Base-by-base conservation (phyloP, 2,888 invertebrate genomes). In the Molorchus minor region DNA sequence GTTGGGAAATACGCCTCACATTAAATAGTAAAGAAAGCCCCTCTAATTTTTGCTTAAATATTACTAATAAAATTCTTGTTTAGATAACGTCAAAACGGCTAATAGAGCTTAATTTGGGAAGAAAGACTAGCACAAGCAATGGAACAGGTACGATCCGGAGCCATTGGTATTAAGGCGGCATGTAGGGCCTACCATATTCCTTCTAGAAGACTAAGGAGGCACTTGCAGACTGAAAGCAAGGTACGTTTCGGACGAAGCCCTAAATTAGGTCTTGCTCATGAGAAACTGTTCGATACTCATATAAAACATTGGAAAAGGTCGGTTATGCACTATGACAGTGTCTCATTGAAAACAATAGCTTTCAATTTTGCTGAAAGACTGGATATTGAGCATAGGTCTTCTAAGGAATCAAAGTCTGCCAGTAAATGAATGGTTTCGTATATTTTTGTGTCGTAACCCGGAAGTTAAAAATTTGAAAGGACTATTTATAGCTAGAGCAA, bases 381-480 rank as follows among this genome's bases (percentile, higher is more conserved):
- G 10, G 10, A 17, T n/a, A 41, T 41, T 3, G 30, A 15, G 2
- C 29, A 46, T 2, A 2, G 13, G 3, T 46, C 30, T 25, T 46
- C 46, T n/a, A 3, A 13, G 19, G 20, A 3, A 13, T 19, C 41
- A 41, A 8, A 8, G 12, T n/a, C 3, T 3, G 12, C 12, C 45
- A 15, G 45, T 21, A 45, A 13, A 45, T 21, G 45, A 20, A 12
- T 45, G 45, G 45, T 45, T 45, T 30, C 7, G 3, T 7, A 15
- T 7, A 7, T 45, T 45, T 25, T 13, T 45, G 7, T 1, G n/a
- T 25, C 10, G 45, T 3, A 45, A 45, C 25, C 8, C 8, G n/a
- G 45, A 25, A n/a, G 8, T 30, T 45, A 15, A 15, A 8, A 10
- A 45, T 45, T 15, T 29, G 45, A 15, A 45, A 45, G 45, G 45